Conservation (phyloP, 2,797 vertebrate genomes). For the Anguilla marmorata region DNA sequence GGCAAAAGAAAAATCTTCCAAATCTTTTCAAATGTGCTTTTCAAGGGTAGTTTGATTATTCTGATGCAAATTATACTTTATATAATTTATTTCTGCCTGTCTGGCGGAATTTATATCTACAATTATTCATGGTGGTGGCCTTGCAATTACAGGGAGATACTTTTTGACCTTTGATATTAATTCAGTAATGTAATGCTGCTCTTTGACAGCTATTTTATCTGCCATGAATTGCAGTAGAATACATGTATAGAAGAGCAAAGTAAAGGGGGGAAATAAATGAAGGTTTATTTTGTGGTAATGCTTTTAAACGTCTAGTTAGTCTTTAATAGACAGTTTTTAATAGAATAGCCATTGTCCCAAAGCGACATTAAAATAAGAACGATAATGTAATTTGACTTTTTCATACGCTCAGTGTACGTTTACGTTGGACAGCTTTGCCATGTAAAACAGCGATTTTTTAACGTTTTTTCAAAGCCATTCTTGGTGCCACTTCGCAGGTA, state of each 20-base stretch:
- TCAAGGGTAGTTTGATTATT: background rate
- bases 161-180: slow-evolving; percentile 2
- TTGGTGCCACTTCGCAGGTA: too few relatives aligned
- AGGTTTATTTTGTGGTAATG: background rate
- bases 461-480: too few relatives aligned
- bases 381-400: background rate
- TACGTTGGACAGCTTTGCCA: too few relatives aligned
- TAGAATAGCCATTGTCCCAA: slow-evolving; percentile 3
- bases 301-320: background rate
- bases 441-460: too few relatives aligned
- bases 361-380: background rate
- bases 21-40: background rate
- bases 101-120: background rate
- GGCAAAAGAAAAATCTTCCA: background rate
- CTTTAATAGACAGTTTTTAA: background rate
- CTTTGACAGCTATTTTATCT: slow-evolving; percentile 10
- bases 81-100: background rate
- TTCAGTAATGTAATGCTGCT: slow-evolving; percentile 20
- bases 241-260: background rate
- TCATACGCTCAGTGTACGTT: background rate
- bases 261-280: background rate
- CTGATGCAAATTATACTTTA: background rate
- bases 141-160: slow-evolving; percentile 16
- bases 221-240: background rate
- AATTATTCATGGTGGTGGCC: slow-evolving; percentile 13